Evolutionary conservation across 2,113 vertebrate genomes (phyloP).

Genomic region (Crotalus helleri): DNA sequence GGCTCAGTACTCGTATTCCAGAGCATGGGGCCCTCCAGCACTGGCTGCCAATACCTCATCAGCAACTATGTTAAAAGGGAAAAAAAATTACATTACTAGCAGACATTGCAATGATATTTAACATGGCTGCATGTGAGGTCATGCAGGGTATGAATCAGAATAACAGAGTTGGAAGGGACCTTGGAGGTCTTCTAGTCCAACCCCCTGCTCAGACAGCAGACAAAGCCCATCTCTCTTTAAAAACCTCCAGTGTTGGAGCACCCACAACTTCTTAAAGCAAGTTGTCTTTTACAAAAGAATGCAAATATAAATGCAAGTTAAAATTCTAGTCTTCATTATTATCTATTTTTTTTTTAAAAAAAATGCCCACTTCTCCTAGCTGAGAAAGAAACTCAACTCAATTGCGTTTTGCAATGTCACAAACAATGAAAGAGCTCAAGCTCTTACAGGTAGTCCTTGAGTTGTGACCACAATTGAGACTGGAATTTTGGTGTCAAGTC

Average conservation of each 20-base stretch:
- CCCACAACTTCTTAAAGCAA: background rate
- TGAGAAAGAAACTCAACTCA: background rate
- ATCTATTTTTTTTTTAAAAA: background rate
- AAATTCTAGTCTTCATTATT: background rate
- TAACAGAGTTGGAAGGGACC: too few species aligned
- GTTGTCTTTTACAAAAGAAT: background rate
- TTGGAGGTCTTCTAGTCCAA: too few species aligned
- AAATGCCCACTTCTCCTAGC: background rate
- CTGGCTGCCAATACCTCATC: slow-evolving; percentile 80
- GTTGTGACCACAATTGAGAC: background rate
- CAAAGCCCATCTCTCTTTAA: background rate
- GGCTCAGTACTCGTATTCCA: slow-evolving; percentile 80
- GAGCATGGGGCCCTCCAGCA: slow-evolving; percentile 77
- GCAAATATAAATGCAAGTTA: background rate
- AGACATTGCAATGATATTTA: background rate
- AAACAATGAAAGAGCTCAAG: background rate
- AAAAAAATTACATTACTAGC: background rate
- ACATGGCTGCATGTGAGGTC: background rate
- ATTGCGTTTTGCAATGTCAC: background rate
- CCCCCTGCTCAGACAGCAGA: background rate
- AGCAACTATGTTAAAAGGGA: slow-evolving; percentile 65
- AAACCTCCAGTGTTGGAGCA: background rate
- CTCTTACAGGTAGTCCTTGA: background rate
- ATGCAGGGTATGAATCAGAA: too few species aligned
- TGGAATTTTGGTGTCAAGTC: background rate